phyloP scores from a whole-genome alignment of 2,797 vertebrate species.

The Coranthus polyacanthus region DNA sequence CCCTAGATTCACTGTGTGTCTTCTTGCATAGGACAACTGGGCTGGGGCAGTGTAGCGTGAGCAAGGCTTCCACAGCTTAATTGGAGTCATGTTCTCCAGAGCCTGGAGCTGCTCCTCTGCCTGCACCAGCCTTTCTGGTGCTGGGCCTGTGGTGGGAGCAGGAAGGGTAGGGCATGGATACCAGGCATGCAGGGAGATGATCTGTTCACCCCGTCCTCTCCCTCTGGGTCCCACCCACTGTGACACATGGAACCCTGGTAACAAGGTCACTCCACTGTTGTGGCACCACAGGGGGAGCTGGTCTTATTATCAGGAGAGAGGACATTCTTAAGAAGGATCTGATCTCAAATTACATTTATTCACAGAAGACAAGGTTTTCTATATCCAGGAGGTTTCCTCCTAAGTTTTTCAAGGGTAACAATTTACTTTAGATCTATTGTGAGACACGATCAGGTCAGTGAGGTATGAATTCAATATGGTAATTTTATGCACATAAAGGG shows the following conservation, averaged over 20 bases:
- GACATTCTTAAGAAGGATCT: constrained; percentile 70
- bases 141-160: constrained; percentile 68
- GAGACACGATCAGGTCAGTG: constrained; percentile 1
- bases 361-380: constrained; percentile 65
- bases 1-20: constrained; percentile 54
- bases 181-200: constrained; percentile 73
- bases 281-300: constrained; percentile 72
- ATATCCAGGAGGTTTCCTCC: constrained; percentile 65
- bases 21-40: constrained; percentile 59
- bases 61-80: constrained; percentile 77
- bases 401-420: constrained; percentile 67
- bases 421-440: constrained; percentile 25
- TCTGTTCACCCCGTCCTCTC: constrained; percentile 65
- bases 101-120: constrained; percentile 71
- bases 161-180: constrained; percentile 60
- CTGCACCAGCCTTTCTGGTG: constrained; percentile 54
- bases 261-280: constrained; percentile 73
- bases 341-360: constrained; percentile 72
- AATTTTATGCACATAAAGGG: not conserved
- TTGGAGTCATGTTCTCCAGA: constrained; percentile 83
- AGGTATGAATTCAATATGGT: not conserved
- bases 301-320: constrained; percentile 76
- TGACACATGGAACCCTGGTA: constrained; percentile 76
- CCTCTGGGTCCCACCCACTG: constrained; percentile 69
- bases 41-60: constrained; percentile 69